Base-by-base conservation (phyloP, 2,888 invertebrate genomes). In the Stenichneumon culpator region DNA sequence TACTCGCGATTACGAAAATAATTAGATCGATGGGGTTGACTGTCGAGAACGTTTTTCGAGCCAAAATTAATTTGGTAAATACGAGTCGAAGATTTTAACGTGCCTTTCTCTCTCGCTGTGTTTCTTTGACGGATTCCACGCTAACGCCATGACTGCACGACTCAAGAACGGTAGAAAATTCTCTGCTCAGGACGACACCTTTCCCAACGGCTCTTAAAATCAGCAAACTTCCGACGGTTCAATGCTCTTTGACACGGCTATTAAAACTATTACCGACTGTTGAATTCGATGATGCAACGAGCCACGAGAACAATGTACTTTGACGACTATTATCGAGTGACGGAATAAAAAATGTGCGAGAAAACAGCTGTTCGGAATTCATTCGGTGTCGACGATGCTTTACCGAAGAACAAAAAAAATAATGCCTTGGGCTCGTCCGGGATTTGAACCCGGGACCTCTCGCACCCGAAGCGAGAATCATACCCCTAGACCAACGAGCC, bases 31-130 rank as follows among this genome's bases (percentile, higher is more conserved):
- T 67, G 28, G 14, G 16, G 57, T 83, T 74, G 65, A 82, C 69
- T 82, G 84, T 79, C 67, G 57, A 68, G 50, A 25, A 57, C 4
- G 25, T 25, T 57, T 22, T 54, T 22, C 54, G 5, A 9, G 57
- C 14, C 11, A 14, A 11, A 57, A 68, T 36, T 69, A 63, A 65
- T 39, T 74, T 72, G 79, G 67, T 70, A 16, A 7, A 36, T 63
- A 7, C 3, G 16, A 7, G n/a, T 75, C 0, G 4, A 7, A 6
- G 36, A n/a, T 32, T 60, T 47, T 19, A 11, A 52, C n/a, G 44
- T 93, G 97, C 97, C 97, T 96, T 95, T 97, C 97, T 88, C 96
- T 94, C 89, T 98, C 98, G 90, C 96, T 97, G 92, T 98, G 97
- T 86, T 96, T 97, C 93, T 97, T 98, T 84, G 96, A 96, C 9